Evolutionary conservation across 2,888 invertebrate genomes (phyloP), one percentile per base, ranked within the genome.

Genomic region (Sarcophaga carnaria): DNA sequence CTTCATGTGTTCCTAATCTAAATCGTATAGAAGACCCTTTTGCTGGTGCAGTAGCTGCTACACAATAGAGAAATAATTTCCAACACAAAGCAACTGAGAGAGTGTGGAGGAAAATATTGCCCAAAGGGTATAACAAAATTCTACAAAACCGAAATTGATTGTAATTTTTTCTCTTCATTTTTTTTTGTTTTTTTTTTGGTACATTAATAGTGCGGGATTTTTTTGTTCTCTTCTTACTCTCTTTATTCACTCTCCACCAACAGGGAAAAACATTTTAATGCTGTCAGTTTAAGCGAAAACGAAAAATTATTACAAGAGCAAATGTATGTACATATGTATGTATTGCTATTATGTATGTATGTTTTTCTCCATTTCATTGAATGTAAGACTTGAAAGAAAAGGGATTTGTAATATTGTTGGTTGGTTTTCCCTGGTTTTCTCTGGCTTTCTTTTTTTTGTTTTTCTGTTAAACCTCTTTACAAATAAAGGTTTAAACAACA

Each of bases 211-310:
- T 37, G 37, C 37, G 54, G 54, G 54, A 0, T 8, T 37, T 66
- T 66, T 64, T 37, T 64, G 14, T 12, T 22, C 0, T 25, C 14
- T 54, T 59, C 64, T 54, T 45, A 63, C 69, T 75, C 62, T 81
- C 69, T 69, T 17, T 62, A 67, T 75, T 12, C 66, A 70, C 70
- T 77, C 60, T 71, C 63, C 70, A 84, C 66, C 80, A 76, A 77
- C 66, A 80, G 76, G 54, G 80, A 85, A 85, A 84, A 76, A 80
- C 66, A 76, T 80, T 85, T 76, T 76, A 85, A 85, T 85, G 84
- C 84, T 80, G 84, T 85, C 84, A 80, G 84, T 85, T 85, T 80
- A 80, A 80, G 84, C 80, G 84, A 80, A 85, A 85, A 85, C 84
- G 71, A 85, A 77, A 80, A 85, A 80, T 85, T 85, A 85, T 85